Evolutionary conservation across 2,888 invertebrate species (phyloP).

Genomic region (Zonitis immaculata): DNA sequence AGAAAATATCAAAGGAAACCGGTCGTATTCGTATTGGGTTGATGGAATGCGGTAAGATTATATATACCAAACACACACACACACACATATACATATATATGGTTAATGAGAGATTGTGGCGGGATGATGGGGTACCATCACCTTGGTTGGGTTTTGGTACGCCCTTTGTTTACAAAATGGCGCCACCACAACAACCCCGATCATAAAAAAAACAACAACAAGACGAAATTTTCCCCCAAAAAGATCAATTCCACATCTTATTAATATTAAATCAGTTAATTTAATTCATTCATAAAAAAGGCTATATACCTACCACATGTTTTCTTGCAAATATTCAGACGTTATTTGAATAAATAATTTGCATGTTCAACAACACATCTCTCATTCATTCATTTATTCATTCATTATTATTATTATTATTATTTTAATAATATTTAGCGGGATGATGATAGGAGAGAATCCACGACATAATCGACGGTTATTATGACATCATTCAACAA

Average conservation of each 20-base stretch:
- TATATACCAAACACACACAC: no score
- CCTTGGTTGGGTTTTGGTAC: background rate
- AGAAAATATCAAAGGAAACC: constrained; percentile 11
- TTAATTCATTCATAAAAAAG: background rate
- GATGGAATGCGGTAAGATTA: constrained; percentile 9
- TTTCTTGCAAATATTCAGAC: background rate
- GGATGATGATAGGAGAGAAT: background rate
- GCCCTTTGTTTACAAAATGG: constrained; percentile 24
- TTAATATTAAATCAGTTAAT: no score
- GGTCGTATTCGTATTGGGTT: constrained; percentile 6
- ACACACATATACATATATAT: background rate
- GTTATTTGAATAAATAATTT: constrained; percentile 1
- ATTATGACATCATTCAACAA: constrained; percentile 15
- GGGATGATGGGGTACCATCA: background rate
- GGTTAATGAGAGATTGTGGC: background rate
- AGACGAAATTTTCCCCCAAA: background rate
- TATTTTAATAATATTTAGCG: background rate
- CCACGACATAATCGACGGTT: constrained; percentile 5
- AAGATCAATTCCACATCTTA: no score
- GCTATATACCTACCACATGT: constrained; percentile 1
- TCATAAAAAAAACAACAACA: background rate
- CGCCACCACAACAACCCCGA: constrained; percentile 14
- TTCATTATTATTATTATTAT: background rate
- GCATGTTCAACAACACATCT: background rate
- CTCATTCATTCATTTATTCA: background rate